Evolutionary conservation across 1,140 invertebrate genomes (phyloP).

Genomic region (Bombus balteatus): DNA sequence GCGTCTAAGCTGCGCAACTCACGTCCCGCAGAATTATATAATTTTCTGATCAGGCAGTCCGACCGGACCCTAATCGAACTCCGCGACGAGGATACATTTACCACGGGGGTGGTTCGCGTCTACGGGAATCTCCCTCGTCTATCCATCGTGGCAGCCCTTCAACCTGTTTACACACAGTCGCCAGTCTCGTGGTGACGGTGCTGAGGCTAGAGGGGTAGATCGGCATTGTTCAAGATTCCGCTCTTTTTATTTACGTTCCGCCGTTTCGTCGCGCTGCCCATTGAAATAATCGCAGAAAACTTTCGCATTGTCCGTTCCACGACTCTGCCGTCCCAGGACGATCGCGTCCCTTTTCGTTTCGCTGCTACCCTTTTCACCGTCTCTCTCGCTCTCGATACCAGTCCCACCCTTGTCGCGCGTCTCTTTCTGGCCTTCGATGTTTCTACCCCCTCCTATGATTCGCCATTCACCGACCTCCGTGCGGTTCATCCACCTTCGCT

Average conservation of each 20-base stretch:
- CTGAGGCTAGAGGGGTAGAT: conserved; percentile 11
- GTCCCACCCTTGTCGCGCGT: conserved; percentile 24
- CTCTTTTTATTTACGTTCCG: conserved; percentile 48
- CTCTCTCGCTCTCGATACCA: neutral
- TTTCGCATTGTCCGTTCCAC: conserved; percentile 49
- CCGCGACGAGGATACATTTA: neutral
- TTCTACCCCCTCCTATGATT: conserved; percentile 55
- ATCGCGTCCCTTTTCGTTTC: conserved; percentile 51
- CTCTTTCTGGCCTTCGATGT: conserved; percentile 50
- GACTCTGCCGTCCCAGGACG: conserved; percentile 64
- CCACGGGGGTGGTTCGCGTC: neutral
- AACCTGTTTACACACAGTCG: conserved; percentile 55
- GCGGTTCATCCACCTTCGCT: conserved; percentile 55
- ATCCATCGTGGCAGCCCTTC: neutral
- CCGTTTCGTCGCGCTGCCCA: conserved; percentile 48
- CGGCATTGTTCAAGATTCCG: conserved; percentile 47
- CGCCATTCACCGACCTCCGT: conserved; percentile 48
- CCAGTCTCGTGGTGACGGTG: conserved; percentile 9
- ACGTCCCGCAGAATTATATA: neutral
- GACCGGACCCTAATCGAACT: conserved; percentile 6
- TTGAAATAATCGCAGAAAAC: conserved; percentile 58
- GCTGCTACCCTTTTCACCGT: neutral
- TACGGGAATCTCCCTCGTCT: neutral
- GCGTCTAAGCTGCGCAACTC: neutral
- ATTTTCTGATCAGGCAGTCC: conserved; percentile 19